Evolutionary conservation across 2,797 vertebrate genomes (phyloP), one percentile per base, ranked within the genome.

Genomic region (Glyptemys insculpta): DNA sequence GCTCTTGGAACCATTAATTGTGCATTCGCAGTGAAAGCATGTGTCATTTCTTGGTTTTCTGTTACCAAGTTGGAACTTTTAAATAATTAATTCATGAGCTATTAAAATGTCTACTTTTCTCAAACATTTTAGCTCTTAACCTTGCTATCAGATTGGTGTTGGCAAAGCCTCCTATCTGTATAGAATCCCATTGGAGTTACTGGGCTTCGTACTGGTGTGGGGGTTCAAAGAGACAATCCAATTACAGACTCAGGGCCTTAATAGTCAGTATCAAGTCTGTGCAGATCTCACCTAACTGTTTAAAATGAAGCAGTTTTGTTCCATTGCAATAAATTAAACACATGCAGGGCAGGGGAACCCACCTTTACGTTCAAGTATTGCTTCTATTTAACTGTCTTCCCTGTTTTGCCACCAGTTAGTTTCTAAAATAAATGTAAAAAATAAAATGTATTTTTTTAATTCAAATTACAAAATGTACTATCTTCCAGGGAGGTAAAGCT

Each of bases 221-320:
- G 41, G 11, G 19, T 16, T 90, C 62, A 83, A 76, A 41, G 41
- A 44, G 3, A 5, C 21, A 84, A 23, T 80, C 18, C 80, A 34
- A 88, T 90, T 29, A n/a, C 11, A 81, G 88, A 62, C 62, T 0
- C 5, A 21, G 27, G 83, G 41, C 25, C 94, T 91, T 78, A 87
- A 12, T 0, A 0, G 44, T 34, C 85, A 94, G 86, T 49, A 85
- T 85, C 78, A 23, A 82, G 31, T 65, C 81, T 1, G 0, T 78
- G 18, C 41, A 10, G 25, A 65, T 79, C 78, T 88, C 54, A 47
- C 29, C 0, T 5, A 94, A 44, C 1, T 81, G 65, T 34, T 94
- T 89, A 92, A 93, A 94, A 90, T 1, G 14, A 91, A 72, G 93
- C 95, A 93, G 94, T 86, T 86, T 74, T 90, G 80, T 90, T 92